A percentile compares a stretch with the other conserved stretches of the same genome.
Evolutionary conservation across 2,113 vertebrate genomes (phyloP).

Genomic region (Microtus ochrogaster): DNA sequence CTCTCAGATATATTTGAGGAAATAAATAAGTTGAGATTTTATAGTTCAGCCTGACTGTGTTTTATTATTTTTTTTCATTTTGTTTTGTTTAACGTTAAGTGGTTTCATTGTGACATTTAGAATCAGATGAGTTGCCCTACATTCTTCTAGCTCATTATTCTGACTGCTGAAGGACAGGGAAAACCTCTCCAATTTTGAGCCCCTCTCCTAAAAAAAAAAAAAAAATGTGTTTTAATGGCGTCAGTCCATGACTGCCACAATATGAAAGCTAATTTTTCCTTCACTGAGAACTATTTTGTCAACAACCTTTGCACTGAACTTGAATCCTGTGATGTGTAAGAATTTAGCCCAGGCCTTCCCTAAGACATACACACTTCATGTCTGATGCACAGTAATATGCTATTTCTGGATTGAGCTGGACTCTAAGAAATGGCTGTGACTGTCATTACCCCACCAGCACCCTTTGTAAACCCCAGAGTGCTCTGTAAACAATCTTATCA

Average conservation of each 20-base stretch:
- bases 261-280: neutral
- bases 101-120: neutral
- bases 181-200: neutral
- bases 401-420: neutral
- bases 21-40: neutral
- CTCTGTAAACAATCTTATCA: neutral
- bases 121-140: neutral
- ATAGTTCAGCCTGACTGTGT: neutral
- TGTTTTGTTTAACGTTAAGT: no score
- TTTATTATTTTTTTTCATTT: neutral
- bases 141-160: neutral
- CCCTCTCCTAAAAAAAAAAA: neutral
- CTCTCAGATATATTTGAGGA: neutral
- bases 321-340: neutral
- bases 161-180: neutral
- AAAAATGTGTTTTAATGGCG: neutral
- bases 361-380: neutral
- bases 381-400: neutral
- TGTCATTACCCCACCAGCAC: neutral
- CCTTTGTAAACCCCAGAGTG: neutral
- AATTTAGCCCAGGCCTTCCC: neutral
- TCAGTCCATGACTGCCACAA: neutral
- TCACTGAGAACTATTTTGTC: neutral
- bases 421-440: neutral
- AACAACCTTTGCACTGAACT: neutral